Evolutionary conservation across 1,140 invertebrate species (phyloP).

Genomic region (Lamellibrachia luymesi): DNA sequence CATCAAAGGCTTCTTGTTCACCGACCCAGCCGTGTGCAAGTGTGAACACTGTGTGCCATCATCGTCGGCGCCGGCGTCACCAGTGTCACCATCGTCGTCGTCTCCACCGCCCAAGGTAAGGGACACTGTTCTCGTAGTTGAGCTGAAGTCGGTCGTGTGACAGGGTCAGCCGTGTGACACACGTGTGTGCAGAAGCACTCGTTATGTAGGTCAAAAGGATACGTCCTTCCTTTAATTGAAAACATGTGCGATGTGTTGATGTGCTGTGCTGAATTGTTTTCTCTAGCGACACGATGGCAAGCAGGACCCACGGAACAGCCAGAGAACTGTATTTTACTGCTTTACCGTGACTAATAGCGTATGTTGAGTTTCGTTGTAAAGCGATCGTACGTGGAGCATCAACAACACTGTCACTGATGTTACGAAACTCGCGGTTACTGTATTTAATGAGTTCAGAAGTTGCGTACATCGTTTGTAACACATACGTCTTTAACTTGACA

Average conservation of each 20-base stretch:
- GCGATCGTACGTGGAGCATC: not conserved
- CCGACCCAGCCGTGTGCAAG: not conserved
- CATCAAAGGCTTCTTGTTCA: not conserved
- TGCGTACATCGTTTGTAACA: not conserved
- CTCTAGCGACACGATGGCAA: too few relatives aligned
- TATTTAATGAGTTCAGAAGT: too few relatives aligned
- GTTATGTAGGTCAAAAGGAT: too few relatives aligned
- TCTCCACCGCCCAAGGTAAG: not conserved
- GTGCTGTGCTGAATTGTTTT: too few relatives aligned
- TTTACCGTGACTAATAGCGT: not conserved
- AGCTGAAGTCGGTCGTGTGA: too few relatives aligned
- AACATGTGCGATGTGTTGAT: too few relatives aligned
- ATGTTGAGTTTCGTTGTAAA: not conserved
- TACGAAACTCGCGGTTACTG: not conserved
- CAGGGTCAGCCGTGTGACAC: too few relatives aligned
- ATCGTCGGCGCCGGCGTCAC: not conserved
- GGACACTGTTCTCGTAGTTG: not conserved
- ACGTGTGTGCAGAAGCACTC: too few relatives aligned
- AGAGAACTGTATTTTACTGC: too few relatives aligned
- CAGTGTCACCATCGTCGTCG: not conserved
- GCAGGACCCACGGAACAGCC: too few relatives aligned
- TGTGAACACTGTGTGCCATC: not conserved
- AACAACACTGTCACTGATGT: not conserved
- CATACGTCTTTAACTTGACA: not conserved
- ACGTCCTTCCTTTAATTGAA: too few relatives aligned